Evolutionary conservation across 2,797 vertebrate species (phyloP).

Genomic region (Bovichtus diacanthus): DNA sequence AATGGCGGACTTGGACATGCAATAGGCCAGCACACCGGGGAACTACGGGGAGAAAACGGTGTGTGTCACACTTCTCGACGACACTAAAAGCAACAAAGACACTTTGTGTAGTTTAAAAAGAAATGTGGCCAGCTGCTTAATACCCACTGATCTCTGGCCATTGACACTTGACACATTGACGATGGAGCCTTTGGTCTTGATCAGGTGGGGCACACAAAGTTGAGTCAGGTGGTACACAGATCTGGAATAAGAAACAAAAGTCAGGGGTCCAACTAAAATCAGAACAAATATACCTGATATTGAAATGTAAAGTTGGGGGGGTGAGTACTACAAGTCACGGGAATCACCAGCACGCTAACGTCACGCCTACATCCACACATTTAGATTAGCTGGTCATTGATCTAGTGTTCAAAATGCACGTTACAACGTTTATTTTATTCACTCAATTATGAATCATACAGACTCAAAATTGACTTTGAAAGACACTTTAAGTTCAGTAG

Average conservation of each 20-base stretch:
- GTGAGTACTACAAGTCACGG: not conserved
- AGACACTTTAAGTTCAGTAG: no score
- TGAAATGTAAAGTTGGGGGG: not conserved
- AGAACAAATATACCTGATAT: not conserved
- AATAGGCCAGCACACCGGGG: slow-evolving; percentile 88
- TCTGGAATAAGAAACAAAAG: slow-evolving; percentile 63
- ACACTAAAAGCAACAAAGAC: not conserved
- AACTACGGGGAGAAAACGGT: slow-evolving; percentile 75
- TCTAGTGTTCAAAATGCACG: not conserved
- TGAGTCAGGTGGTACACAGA: slow-evolving; percentile 86
- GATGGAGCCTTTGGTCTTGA: slow-evolving; percentile 86
- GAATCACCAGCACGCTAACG: not conserved
- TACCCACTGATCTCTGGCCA: slow-evolving; percentile 87
- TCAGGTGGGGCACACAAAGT: slow-evolving; percentile 87
- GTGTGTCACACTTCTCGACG: not conserved
- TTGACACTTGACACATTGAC: slow-evolving; percentile 90
- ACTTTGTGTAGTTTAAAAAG: not conserved
- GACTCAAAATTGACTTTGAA: no score
- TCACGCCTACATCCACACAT: slow-evolving; percentile 9
- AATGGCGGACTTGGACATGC: slow-evolving; percentile 89
- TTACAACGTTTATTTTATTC: no score
- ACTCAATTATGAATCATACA: no score
- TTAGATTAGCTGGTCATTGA: not conserved
- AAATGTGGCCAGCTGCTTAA: not conserved
- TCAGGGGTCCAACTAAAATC: not conserved